Percentiles rank a stretch among this genome's conserved stretches.
These are phyloP conservation scores for Drosophila eugracilis DNA, from an alignment of 1,140 invertebrate species.

Conservation along the genomic window DNA sequence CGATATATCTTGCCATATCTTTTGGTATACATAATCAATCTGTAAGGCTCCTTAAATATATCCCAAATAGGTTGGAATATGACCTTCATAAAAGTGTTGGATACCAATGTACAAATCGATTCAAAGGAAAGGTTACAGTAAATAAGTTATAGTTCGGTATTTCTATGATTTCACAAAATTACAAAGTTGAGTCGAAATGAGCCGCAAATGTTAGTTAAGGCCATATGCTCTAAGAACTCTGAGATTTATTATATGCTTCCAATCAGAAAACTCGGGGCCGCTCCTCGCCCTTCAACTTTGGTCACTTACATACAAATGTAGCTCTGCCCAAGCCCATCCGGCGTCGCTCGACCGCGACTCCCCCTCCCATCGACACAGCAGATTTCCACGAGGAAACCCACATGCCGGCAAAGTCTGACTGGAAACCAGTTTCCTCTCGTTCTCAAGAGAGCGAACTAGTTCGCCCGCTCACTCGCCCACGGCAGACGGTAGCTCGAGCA, in stretches of 20 bases:
- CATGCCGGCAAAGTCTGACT: constrained; percentile 70
- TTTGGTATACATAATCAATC: too few relatives aligned
- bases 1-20: too few relatives aligned
- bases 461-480: constrained; percentile 56
- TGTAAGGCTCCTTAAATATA: too few relatives aligned
- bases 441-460: constrained; percentile 37
- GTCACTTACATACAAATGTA: constrained; percentile 4
- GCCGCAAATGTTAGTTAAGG: too few relatives aligned
- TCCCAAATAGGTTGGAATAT: too few relatives aligned
- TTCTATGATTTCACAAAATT: too few relatives aligned
- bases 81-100: too few relatives aligned
- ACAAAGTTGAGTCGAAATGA: too few relatives aligned
- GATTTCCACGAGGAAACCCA: constrained; percentile 62
- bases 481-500: too few relatives aligned
- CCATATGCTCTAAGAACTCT: background rate
- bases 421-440: constrained; percentile 67
- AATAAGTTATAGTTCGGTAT: too few relatives aligned
- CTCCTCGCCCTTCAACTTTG: constrained; percentile 1
- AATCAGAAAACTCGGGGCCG: constrained; percentile 3
- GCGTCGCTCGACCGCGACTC: constrained; percentile 55
- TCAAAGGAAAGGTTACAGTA: too few relatives aligned
- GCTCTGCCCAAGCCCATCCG: constrained; percentile 65
- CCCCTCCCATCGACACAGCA: constrained; percentile 41
- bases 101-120: too few relatives aligned
- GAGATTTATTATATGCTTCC: background rate